phyloP scores from a whole-genome alignment of 2,888 invertebrate genomes.

The Loripinus fragilis region DNA sequence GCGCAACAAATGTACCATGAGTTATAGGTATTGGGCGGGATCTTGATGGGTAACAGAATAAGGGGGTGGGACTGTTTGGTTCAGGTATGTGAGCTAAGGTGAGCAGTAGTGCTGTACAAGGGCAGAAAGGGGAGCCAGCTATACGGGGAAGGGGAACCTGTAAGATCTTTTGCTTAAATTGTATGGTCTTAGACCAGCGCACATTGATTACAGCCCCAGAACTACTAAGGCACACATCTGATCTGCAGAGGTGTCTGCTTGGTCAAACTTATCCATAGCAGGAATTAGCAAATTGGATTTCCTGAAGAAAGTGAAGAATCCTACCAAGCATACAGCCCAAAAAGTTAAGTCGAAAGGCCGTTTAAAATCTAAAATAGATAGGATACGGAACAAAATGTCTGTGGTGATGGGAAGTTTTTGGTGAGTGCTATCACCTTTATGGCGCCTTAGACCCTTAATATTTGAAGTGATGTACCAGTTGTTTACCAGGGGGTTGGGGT shows the following conservation, averaged over 20 bases:
- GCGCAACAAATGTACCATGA: no score
- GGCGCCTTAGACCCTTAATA: neutral
- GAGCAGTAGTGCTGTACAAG: no score
- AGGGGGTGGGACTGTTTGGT: no score
- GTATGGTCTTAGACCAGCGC: no score
- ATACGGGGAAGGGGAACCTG: no score
- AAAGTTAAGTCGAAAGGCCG: neutral
- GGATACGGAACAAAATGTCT: neutral
- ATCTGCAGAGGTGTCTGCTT: neutral
- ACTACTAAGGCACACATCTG: neutral
- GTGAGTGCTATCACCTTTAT: neutral
- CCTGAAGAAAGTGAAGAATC: neutral
- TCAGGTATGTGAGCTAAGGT: no score
- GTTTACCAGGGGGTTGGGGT: neutral
- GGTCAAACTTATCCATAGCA: neutral
- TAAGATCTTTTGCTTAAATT: no score
- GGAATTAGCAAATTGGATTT: neutral
- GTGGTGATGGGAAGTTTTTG: neutral
- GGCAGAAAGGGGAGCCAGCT: no score
- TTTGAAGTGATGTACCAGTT: neutral
- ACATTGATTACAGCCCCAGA: neutral
- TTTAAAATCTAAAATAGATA: neutral
- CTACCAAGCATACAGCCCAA: neutral
- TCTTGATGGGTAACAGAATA: no score
- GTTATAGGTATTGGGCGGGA: no score